Conservation (phyloP, 1,140 invertebrate genomes). For the Tribolium castaneum region DNA sequence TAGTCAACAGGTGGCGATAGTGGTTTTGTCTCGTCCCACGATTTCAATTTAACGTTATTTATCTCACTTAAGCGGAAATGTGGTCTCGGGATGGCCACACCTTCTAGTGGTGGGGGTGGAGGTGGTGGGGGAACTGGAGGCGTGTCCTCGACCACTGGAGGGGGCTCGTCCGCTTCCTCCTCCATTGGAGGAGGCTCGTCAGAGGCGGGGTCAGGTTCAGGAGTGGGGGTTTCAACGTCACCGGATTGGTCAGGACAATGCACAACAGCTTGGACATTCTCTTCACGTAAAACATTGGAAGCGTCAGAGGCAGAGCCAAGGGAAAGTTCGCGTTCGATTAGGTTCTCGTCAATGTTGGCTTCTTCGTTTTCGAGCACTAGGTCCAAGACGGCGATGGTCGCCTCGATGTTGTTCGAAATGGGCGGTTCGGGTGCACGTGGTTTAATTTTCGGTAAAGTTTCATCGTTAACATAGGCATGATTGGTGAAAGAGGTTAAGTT, state of each 20-base stretch:
- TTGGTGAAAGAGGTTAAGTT: constrained; percentile 45
- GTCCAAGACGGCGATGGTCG: constrained; percentile 50
- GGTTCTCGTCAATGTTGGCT: constrained; percentile 20
- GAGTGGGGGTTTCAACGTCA: not conserved
- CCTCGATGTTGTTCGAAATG: constrained; percentile 38
- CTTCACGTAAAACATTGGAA: constrained; percentile 49
- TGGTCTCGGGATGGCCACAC: not conserved
- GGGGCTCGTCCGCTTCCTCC: not conserved
- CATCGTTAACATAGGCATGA: constrained; percentile 41
- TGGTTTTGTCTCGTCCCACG: not conserved
- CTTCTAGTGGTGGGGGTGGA: not conserved
- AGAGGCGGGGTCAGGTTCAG: not conserved
- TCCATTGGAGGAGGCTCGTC: not conserved
- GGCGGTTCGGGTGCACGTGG: constrained; percentile 36
- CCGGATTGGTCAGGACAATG: constrained; percentile 48
- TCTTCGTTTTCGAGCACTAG: constrained; percentile 53
- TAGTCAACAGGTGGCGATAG: constrained; percentile 13
- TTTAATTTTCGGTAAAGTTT: not conserved
- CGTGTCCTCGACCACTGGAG: not conserved
- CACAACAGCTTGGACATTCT: constrained; percentile 54
- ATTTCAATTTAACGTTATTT: not conserved
- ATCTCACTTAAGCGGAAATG: not conserved
- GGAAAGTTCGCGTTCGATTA: constrained; percentile 49
- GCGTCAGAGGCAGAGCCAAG: constrained; percentile 48
- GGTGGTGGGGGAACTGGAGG: constrained; percentile 5